These are phyloP conservation scores for Taenaris catops DNA, from an alignment of 2,888 invertebrate species.

Conservation along the genomic window DNA sequence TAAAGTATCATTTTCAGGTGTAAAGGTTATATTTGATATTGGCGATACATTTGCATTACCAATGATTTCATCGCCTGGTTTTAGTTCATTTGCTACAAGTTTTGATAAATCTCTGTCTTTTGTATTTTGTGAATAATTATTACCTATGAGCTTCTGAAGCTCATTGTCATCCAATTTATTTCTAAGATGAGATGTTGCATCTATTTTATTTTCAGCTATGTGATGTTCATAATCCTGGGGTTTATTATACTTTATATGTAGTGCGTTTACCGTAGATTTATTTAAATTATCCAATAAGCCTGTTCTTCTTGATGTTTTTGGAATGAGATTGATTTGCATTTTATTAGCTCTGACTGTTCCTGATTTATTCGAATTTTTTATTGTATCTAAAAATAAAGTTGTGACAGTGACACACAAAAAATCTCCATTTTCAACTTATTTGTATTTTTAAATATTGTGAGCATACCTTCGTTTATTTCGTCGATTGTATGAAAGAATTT, in stretches of 20 bases:
- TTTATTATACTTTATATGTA: constrained; percentile 53
- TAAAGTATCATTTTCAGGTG: constrained; percentile 64
- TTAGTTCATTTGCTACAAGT: constrained; percentile 58
- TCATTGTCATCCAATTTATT: constrained; percentile 34
- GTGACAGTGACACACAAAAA: no score
- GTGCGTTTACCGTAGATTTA: constrained; percentile 31
- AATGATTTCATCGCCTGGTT: constrained; percentile 49
- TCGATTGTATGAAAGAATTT: constrained; percentile 49
- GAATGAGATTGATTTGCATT: constrained; percentile 29
- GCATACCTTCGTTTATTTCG: constrained; percentile 38
- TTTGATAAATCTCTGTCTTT: constrained; percentile 59
- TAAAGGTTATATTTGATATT: constrained; percentile 64
- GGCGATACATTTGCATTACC: constrained; percentile 46
- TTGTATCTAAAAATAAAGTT: constrained; percentile 48
- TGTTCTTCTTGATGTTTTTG: constrained; percentile 37
- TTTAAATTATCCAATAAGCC: constrained; percentile 31
- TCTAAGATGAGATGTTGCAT: constrained; percentile 35
- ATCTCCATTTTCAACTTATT: no score
- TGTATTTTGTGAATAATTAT: constrained; percentile 39
- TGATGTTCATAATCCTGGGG: constrained; percentile 41
- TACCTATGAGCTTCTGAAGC: constrained; percentile 38
- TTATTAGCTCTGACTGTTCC: constrained; percentile 51
- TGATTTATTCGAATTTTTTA: constrained; percentile 41
- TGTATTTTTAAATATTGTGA: no score
- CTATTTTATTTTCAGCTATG: constrained; percentile 58